Percentiles rank a stretch among this genome's conserved stretches.
Evolutionary conservation across 2,113 vertebrate genomes (phyloP).

Genomic region (Spermophilus dauricus): DNA sequence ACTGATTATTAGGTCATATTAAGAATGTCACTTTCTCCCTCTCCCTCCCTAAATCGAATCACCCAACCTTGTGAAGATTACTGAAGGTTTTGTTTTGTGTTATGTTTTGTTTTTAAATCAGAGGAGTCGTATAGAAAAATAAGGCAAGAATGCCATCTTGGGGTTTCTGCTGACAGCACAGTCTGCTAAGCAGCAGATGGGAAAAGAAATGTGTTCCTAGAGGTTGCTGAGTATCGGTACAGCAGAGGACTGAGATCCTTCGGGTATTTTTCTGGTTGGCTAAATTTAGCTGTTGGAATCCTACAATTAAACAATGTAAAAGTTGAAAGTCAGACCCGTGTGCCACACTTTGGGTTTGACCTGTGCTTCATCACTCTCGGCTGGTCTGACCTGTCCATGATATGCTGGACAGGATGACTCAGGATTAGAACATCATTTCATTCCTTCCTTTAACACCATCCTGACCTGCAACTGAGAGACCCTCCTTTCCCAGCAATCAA

Average conservation of each 20-base stretch:
- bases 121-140: slow-evolving; percentile 76
- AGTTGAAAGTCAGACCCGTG: background rate
- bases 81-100: background rate
- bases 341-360: background rate
- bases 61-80: slow-evolving; percentile 5
- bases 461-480: background rate
- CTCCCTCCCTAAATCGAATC: background rate
- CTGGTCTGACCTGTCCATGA: background rate
- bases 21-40: background rate
- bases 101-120: slow-evolving; percentile 59
- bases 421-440: background rate
- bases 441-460: background rate
- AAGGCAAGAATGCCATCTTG: slow-evolving; percentile 85
- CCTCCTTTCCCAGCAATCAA: background rate
- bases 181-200: background rate
- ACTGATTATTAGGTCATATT: background rate
- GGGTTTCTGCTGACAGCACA: slow-evolving; percentile 79
- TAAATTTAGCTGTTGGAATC: background rate
- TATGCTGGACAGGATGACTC: background rate
- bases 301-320: background rate
- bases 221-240: background rate
- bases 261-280: background rate
- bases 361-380: background rate
- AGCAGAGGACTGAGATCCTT: background rate
- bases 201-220: background rate